phyloP scores from a whole-genome alignment of 2,797 vertebrate species.

The Otolemur crassicaudatus region DNA sequence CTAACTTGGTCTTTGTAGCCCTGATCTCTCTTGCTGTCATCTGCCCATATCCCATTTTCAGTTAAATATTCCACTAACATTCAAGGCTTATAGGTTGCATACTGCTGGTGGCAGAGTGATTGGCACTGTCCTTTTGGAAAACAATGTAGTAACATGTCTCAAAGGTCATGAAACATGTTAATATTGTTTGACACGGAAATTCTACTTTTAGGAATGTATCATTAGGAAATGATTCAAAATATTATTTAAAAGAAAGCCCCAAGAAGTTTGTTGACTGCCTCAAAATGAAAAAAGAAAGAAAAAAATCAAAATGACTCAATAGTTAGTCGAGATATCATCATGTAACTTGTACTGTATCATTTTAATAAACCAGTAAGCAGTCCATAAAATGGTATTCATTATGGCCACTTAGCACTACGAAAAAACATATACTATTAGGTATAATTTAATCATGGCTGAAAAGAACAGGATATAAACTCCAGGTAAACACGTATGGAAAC shows the following conservation, averaged over 20 bases:
- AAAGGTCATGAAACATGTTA: background rate
- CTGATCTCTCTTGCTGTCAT: background rate
- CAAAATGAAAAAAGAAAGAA: background rate
- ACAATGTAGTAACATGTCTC: background rate
- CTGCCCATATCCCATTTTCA: background rate
- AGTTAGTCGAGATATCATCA: background rate
- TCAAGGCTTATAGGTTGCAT: background rate
- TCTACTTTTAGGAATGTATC: background rate
- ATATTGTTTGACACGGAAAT: background rate
- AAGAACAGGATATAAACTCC: background rate
- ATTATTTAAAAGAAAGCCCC: background rate
- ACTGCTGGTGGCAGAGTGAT: background rate
- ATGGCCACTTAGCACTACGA: background rate
- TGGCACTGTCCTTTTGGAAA: background rate
- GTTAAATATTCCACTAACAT: background rate
- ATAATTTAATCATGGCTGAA: background rate
- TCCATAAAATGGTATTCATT: background rate
- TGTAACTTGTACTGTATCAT: background rate
- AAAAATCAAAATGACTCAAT: background rate
- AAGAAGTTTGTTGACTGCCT: background rate
- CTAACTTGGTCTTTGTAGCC: background rate
- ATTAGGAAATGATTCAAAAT: background rate
- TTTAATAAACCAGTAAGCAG: background rate
- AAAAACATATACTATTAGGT: background rate
- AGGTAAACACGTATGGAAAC: background rate